These are phyloP conservation scores for Xenopus laevis DNA, from an alignment of 2,113 vertebrate species.

Conservation along the genomic window DNA sequence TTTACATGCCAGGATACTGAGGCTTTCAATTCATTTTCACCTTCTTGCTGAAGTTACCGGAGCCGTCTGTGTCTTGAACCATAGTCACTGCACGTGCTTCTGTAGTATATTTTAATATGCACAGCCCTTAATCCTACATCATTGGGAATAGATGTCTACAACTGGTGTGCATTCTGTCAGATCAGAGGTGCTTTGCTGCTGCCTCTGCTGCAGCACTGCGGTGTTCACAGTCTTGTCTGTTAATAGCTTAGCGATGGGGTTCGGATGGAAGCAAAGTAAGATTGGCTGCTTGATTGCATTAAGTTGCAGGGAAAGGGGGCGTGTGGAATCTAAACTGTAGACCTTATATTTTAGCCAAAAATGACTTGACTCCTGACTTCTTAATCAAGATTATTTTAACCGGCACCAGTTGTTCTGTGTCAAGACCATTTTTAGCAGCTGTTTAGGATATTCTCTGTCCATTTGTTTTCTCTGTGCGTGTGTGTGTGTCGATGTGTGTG, in stretches of 20 bases:
- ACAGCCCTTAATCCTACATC: slow-evolving; percentile 61
- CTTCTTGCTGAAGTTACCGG: slow-evolving; percentile 55
- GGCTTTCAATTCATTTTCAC: slow-evolving; percentile 55
- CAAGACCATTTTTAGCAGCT: slow-evolving; percentile 54
- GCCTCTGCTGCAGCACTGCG: slow-evolving; percentile 69
- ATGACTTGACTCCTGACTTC: slow-evolving; percentile 54
- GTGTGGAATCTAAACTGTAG: slow-evolving; percentile 50
- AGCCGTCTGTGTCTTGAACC: slow-evolving; percentile 58
- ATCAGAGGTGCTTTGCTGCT: slow-evolving; percentile 55
- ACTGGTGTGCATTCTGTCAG: slow-evolving; percentile 59
- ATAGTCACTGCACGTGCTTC: slow-evolving; percentile 70
- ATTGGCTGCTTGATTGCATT: slow-evolving; percentile 60
- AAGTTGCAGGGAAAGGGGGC: slow-evolving; percentile 46
- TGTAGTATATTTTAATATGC: slow-evolving; percentile 72
- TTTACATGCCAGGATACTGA: slow-evolving; percentile 53
- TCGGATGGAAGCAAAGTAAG: slow-evolving; percentile 64
- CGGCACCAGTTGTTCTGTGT: slow-evolving; percentile 69
- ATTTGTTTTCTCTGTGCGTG: neutral
- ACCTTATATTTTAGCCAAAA: slow-evolving; percentile 35
- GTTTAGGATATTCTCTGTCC: slow-evolving; percentile 58
- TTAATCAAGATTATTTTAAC: slow-evolving; percentile 63
- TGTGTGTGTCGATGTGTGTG: neutral
- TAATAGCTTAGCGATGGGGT: slow-evolving; percentile 69
- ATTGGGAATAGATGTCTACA: slow-evolving; percentile 57
- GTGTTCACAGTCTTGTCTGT: slow-evolving; percentile 60